Conservation (phyloP, 2,797 vertebrate genomes). For the Myotis daubentonii region DNA sequence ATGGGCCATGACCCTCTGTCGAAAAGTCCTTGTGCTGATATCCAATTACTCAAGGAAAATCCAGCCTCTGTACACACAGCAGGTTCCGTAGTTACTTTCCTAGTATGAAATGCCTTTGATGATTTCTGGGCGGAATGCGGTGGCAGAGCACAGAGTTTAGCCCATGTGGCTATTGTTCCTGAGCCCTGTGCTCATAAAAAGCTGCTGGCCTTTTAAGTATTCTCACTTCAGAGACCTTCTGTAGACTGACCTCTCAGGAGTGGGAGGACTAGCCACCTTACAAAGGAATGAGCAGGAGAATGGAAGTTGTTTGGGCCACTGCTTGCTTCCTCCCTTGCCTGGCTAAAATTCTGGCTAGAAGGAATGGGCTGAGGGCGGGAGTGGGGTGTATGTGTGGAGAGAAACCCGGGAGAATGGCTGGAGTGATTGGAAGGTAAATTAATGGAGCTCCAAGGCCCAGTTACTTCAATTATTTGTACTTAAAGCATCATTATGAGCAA, state of each 20-base stretch:
- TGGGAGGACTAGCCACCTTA: neutral
- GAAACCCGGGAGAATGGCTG: neutral
- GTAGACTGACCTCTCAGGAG: neutral
- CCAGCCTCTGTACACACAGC: neutral
- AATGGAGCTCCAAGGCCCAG: neutral
- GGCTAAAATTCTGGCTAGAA: neutral
- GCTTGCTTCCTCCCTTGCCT: neutral
- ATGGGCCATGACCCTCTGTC: neutral
- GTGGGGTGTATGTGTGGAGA: neutral
- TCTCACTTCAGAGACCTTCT: neutral
- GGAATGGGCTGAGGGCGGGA: neutral
- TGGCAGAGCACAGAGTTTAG: neutral
- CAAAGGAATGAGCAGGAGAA: neutral
- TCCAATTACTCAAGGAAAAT: constrained; percentile 25
- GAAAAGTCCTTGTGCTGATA: constrained; percentile 3
- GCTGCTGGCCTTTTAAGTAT: neutral
- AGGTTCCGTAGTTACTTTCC: neutral
- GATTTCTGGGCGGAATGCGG: neutral
- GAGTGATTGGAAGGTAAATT: constrained; percentile 14
- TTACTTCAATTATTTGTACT: constrained; percentile 72
- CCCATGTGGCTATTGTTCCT: neutral
- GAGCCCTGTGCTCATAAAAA: neutral
- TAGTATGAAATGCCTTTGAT: neutral
- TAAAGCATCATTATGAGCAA: constrained; percentile 65
- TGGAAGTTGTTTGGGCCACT: neutral